Base-by-base conservation (phyloP, 2,113 vertebrate species). In the Hypanus sabinus region DNA sequence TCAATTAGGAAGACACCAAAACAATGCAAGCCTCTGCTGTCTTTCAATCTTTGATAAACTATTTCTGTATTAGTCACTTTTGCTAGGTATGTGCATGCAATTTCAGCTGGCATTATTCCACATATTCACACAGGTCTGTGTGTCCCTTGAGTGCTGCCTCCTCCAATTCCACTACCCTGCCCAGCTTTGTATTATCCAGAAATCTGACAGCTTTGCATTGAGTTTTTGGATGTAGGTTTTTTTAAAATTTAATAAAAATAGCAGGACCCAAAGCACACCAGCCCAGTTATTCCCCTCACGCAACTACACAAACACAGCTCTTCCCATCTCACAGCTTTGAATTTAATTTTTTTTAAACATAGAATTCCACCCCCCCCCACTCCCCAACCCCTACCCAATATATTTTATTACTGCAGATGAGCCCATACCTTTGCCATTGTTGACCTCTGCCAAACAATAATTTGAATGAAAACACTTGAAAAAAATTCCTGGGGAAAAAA, bases 121-220 rank as follows among this genome's bases (percentile, higher is more conserved):
- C 76, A 73, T 20, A 79, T 9, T 79, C 36, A 36, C 76, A 79
- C 33, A 79, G 18, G 71, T 33, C 57, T 65, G 46, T 46, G 46
- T 46, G 46, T 46, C 46, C 46, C 46, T 3, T 46, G 46, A 46
- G 46, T 46, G 46, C 46, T 46, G 46, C 30, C 85, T 90, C n/a
- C 85, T 90, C 85, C n/a, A n/a, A 90, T 90, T 90, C 62, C 85
- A 65, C 60, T 68, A n/a, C 85, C 57, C 60, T 30, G 62, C 85
- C 24, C 60, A 57, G 57, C n/a, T 85, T 24, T 60, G 60, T 68
- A 90, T 90, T 90, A 90, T 90, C 30, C 14, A 33, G 30, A 65
- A 65, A 36, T 90, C 85, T 90, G 30, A 65, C 85, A 18, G 12
- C 30, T 65, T n/a, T 65, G 30, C 38, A 55, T 46, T 5, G 79